A percentile compares a stretch with the other conserved stretches of the same genome.
Conservation (phyloP, 2,888 invertebrate species). For the Clanis bilineata region DNA sequence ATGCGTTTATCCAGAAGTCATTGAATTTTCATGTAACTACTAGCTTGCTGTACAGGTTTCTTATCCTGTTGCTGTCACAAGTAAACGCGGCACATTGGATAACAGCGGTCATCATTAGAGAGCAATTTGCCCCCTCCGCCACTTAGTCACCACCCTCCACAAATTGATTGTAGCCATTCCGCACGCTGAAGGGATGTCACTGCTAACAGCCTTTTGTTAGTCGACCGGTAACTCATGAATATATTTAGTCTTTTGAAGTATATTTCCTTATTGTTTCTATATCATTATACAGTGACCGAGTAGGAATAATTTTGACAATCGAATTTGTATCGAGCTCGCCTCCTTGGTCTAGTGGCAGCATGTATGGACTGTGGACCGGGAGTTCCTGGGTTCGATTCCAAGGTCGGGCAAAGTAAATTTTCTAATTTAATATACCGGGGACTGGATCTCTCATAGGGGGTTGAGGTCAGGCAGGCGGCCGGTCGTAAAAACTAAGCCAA, state of each 20-base stretch:
- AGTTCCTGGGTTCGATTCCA: no score
- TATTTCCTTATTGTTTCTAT: neutral
- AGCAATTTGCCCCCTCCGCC: constrained; percentile 58
- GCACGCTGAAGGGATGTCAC: constrained; percentile 31
- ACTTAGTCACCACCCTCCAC: constrained; percentile 41
- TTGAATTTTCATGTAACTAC: neutral
- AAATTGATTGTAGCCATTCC: constrained; percentile 73
- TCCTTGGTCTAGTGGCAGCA: no score
- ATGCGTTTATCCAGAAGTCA: no score
- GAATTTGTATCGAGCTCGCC: no score
- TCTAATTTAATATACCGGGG: no score
- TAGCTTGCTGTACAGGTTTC: neutral
- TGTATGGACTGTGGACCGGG: no score
- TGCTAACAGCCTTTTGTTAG: constrained; percentile 17
- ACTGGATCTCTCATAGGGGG: no score
- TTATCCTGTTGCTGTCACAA: constrained; percentile 19
- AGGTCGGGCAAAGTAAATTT: no score
- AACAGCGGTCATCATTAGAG: constrained; percentile 59
- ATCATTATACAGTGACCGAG: no score
- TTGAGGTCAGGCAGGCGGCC: no score
- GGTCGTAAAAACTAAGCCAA: no score
- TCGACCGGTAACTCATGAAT: constrained; percentile 2
- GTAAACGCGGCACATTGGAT: constrained; percentile 38
- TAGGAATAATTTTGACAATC: no score
- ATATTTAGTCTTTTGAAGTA: neutral